Conservation (phyloP, 2,888 invertebrate genomes). For the Parthenolecanium corni region DNA sequence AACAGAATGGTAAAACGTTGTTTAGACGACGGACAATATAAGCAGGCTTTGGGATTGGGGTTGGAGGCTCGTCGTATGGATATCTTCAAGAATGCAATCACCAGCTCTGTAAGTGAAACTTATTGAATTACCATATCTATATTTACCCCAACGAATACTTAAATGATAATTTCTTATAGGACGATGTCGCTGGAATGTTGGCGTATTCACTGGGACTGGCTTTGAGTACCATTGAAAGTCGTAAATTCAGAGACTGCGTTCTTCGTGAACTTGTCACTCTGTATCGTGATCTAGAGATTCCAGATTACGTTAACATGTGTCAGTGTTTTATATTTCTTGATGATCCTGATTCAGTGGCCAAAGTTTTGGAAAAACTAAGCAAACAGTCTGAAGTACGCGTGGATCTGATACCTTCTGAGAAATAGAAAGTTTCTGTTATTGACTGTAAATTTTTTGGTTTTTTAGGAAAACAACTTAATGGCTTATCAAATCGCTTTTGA, state of each 20-base stretch:
- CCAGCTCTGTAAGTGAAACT: conserved; percentile 51
- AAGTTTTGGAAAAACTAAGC: conserved; percentile 79
- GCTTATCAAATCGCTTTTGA: conserved; percentile 99
- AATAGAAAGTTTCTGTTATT: not conserved
- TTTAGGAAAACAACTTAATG: conserved; percentile 68
- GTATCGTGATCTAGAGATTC: conserved; percentile 75
- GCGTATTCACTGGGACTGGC: conserved; percentile 92
- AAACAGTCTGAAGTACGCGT: conserved; percentile 51
- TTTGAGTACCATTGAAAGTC: conserved; percentile 90
- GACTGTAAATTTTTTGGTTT: not conserved
- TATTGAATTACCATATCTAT: not conserved
- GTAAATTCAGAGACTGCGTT: conserved; percentile 83
- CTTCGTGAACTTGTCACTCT: conserved; percentile 77
- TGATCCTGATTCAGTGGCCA: conserved; percentile 83
- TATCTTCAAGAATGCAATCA: conserved; percentile 83
- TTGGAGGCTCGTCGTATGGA: conserved; percentile 95
- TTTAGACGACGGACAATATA: conserved; percentile 84
- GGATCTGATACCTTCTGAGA: no score
- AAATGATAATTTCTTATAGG: conserved; percentile 39
- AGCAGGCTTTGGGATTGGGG: conserved; percentile 91
- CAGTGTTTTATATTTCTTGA: conserved; percentile 95
- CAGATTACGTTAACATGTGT: conserved; percentile 97
- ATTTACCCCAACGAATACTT: conserved; percentile 1
- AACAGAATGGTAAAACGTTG: conserved; percentile 96
- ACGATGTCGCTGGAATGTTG: conserved; percentile 81